These are phyloP conservation scores for Elaeidobius kamerunicus DNA, from an alignment of 2,888 invertebrate genomes.

Conservation along the genomic window DNA sequence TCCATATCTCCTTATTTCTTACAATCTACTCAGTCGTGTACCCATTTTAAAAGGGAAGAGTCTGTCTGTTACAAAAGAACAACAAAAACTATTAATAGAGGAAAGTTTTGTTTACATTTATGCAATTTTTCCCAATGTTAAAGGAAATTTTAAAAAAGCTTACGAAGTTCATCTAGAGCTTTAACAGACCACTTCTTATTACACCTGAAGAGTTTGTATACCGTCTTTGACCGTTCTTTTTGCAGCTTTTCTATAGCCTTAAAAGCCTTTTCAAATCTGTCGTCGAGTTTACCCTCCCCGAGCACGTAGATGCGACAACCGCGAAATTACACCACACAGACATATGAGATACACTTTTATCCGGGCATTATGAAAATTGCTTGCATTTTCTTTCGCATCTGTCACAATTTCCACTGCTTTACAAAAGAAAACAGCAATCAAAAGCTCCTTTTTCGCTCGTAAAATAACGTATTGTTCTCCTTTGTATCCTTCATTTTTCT, in stretches of 20 bases:
- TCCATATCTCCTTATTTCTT: no score
- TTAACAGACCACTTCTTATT: neutral
- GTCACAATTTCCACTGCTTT: conserved; percentile 20
- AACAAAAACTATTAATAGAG: no score
- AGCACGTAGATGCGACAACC: conserved; percentile 18
- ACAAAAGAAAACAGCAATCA: conserved; percentile 28
- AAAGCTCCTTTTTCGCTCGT: conserved; percentile 24
- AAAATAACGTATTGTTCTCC: conserved; percentile 25
- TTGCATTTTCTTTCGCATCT: conserved; percentile 22
- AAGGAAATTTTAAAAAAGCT: no score
- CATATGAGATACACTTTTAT: conserved; percentile 14
- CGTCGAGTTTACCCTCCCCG: conserved; percentile 4
- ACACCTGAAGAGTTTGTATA: neutral
- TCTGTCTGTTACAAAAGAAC: no score
- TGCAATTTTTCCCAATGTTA: no score
- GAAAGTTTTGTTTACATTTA: no score
- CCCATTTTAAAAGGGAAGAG: no score
- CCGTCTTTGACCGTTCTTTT: neutral
- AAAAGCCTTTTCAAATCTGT: conserved; percentile 9
- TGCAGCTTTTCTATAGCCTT: neutral
- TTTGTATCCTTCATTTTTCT: conserved; percentile 14
- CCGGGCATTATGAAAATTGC: conserved; percentile 26
- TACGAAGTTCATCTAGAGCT: no score
- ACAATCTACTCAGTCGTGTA: no score
- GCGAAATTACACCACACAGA: conserved; percentile 16